Evolutionary conservation across 2,888 invertebrate species (phyloP), one percentile per base, ranked within the genome.

Genomic region (Pammene fasciana): DNA sequence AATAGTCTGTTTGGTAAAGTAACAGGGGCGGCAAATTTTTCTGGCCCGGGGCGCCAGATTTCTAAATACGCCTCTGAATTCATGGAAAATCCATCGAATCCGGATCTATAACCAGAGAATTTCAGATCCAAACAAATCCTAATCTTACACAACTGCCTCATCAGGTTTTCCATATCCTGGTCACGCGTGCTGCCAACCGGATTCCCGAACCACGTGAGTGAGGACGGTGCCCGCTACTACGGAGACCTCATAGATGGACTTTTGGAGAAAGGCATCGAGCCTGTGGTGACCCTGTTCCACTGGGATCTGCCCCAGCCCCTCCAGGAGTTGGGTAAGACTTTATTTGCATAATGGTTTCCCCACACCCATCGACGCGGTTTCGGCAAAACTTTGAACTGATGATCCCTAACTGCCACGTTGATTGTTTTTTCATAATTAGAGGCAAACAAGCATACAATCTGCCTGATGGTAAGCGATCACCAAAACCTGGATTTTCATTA

Each of bases 91-190:
- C 26, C 4, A 4, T 26, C 26, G 26, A 4, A 26, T 26, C 26
- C 26, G 4, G 26, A 26, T 26, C 6, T 4, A n/a, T 8, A 9
- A 14, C 3, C 9, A 8, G 0, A 46, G n/a, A n/a, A 7, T 46
- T 46, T 13, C 5, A 36, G 36, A 6, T n/a, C 6, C 4, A 13
- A 14, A 6, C 5, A n/a, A 8, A 13, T 5, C 13, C n/a, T 45
- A 48, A 48, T 48, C 9, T 26, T 18, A 5, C 11, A 0, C 11
- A 6, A 18, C 46, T 14, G n/a, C 14, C n/a, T 54, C 52, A 14
- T 0, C 79, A 91, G 95, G 41, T 95, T 95, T 80, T 95, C 95
- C 0, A 83, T 95, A 68, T 93, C 95, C 0, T 96, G 96, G 96
- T 76, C 94, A 0, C 87, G 96, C 34, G 89, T 96, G 26, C 84